phyloP scores from a whole-genome alignment of 2,113 vertebrate species.

The Phylloscopus trochiloides region DNA sequence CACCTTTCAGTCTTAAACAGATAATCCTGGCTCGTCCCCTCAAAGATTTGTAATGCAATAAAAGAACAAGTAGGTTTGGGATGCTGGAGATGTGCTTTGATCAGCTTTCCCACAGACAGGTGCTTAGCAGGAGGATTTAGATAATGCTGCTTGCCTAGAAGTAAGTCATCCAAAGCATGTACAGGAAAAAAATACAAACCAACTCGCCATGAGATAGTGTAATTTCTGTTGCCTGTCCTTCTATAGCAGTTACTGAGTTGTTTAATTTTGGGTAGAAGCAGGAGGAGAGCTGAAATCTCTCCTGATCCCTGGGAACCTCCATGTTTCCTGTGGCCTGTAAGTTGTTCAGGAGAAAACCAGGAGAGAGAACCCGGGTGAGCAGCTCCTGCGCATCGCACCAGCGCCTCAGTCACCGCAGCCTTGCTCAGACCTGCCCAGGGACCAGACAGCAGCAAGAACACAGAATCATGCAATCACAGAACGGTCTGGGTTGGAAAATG shows the following conservation, averaged over 20 bases:
- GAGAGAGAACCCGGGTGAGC: not conserved
- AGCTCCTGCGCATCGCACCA: fast-evolving
- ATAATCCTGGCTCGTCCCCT: not conserved
- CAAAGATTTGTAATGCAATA: not conserved
- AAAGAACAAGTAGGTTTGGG: not conserved
- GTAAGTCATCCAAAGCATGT: not conserved
- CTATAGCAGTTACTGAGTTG: not conserved
- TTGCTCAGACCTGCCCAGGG: not conserved
- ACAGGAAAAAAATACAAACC: not conserved
- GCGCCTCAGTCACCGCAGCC: not conserved
- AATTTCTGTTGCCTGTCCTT: not conserved
- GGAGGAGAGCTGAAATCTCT: not conserved
- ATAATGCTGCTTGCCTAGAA: not conserved
- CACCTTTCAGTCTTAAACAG: not conserved
- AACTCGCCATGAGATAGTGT: not conserved
- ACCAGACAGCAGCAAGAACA: fast-evolving
- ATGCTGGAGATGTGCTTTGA: not conserved
- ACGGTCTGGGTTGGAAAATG: not conserved
- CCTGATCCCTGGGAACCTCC: not conserved
- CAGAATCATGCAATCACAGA: too few species aligned
- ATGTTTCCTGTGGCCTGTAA: not conserved
- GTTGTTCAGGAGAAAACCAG: not conserved
- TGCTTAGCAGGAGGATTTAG: not conserved
- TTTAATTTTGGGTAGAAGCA: not conserved
- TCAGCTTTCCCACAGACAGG: not conserved